Conservation (phyloP, 2,888 invertebrate species). For the Tholera decimalis region DNA sequence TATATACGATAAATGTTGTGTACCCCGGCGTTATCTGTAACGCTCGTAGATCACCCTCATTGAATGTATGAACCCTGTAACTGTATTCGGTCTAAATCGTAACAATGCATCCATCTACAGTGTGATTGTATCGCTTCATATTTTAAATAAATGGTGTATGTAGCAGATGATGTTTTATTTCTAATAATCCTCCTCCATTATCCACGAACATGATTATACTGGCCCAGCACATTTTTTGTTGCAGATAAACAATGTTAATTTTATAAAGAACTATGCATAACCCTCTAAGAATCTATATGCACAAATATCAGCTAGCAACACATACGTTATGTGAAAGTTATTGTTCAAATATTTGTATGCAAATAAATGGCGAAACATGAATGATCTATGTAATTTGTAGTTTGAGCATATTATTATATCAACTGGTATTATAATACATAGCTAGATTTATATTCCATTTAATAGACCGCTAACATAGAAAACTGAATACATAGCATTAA, state of each 20-base stretch:
- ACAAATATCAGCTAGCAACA: too few species aligned
- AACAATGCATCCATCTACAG: constrained; percentile 73
- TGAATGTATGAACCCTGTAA: constrained; percentile 17
- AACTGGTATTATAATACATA: constrained; percentile 35
- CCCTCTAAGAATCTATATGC: too few species aligned
- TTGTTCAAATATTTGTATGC: too few species aligned
- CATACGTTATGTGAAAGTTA: too few species aligned
- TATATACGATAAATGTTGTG: constrained; percentile 32
- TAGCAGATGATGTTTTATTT: constrained; percentile 63
- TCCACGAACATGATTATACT: neutral
- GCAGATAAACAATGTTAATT: too few species aligned
- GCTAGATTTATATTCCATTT: constrained; percentile 49
- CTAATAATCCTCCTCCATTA: constrained; percentile 10
- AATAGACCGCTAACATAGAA: constrained; percentile 42
- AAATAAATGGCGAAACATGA: too few species aligned
- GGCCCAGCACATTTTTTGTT: too few species aligned
- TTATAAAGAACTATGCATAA: too few species aligned
- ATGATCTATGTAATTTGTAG: too few species aligned
- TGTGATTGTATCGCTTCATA: constrained; percentile 83
- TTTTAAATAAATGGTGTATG: constrained; percentile 88
- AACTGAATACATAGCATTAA: constrained; percentile 50
- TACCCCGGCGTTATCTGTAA: neutral
- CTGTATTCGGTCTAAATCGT: constrained; percentile 41
- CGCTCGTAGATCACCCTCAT: constrained; percentile 9
- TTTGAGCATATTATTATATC: constrained; percentile 14